Evolutionary conservation across 1,140 invertebrate species (phyloP), one percentile per base, ranked within the genome.

Genomic region (Drosophila oshimai): DNA sequence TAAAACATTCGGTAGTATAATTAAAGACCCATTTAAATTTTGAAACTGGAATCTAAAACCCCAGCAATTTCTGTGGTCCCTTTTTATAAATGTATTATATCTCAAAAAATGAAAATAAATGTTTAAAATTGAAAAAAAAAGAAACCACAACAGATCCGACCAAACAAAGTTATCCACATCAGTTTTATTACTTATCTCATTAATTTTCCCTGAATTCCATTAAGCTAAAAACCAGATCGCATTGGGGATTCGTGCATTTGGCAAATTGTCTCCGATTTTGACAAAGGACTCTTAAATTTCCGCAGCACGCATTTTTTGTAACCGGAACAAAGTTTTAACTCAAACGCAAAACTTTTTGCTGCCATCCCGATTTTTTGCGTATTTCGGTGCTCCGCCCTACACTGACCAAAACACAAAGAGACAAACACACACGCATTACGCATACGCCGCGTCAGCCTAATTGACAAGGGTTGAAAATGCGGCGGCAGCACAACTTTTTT

Each of bases 381-480:
- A 72, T 60, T 67, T 57, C 22, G 61, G 57, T 58, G 58, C 53
- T 37, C 29, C 60, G 39, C 31, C 29, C 28, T 2, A n/a, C 33
- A 42, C 49, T 60, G 61, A 76, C 64, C 69, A 62, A 24, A 18
- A 53, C 24, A 36, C 26, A 46, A 13, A 51, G 15, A 41, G 31
- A 69, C 24, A 45, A 17, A 31, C 12, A 55, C 61, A 62, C 46
- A 51, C 73, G 58, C 64, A 87, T 87, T 67, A 77, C 62, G 76
- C 69, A 81, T 87, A 81, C 81, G 81, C 81, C 78, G 57, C 70
- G 81, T 87, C 81, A 81, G 76, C 80, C 68, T 77, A 87, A 87
- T 87, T 87, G 81, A 87, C 76, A 87, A 87, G 81, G 81, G 81
- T 87, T 77, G 31, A 70, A 60, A 80, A 58, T 79, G 76, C 65